These are phyloP conservation scores for Falco peregrinus DNA, from an alignment of 2,797 vertebrate species.

Conservation along the genomic window DNA sequence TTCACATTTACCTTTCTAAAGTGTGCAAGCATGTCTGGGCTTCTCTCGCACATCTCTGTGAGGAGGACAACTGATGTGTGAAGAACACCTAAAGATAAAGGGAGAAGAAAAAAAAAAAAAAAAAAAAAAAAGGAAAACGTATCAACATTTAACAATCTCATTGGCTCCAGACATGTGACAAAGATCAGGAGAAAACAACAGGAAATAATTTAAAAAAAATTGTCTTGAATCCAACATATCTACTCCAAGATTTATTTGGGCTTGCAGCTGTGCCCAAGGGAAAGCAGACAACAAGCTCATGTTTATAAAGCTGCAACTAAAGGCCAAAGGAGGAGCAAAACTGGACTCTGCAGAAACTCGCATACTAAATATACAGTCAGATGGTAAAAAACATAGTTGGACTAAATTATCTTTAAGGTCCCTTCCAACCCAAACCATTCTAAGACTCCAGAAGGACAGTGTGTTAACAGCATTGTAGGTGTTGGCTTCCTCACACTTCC, in stretches of 20 bases:
- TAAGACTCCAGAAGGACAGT: neutral
- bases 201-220: neutral
- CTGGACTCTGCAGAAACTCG: neutral
- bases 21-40: conserved; percentile 98
- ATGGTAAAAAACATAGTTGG: neutral
- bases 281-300: neutral
- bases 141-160: neutral
- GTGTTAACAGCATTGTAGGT: neutral
- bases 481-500: neutral
- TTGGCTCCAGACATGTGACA: neutral
- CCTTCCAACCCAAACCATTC: neutral
- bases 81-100: conserved; percentile 86
- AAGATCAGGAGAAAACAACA: neutral
- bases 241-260: neutral
- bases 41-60: conserved; percentile 99
- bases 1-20: conserved; percentile 92
- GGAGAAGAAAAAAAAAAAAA: neutral
- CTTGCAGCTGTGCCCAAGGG: neutral
- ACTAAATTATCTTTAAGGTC: neutral
- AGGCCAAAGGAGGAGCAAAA: neutral
- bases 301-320: neutral
- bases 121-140: neutral
- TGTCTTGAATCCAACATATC: neutral
- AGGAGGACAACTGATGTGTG: conserved; percentile 98
- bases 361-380: neutral